These are phyloP conservation scores for Eristalinus sepulchralis DNA, from an alignment of 2,888 invertebrate species.

Conservation along the genomic window DNA sequence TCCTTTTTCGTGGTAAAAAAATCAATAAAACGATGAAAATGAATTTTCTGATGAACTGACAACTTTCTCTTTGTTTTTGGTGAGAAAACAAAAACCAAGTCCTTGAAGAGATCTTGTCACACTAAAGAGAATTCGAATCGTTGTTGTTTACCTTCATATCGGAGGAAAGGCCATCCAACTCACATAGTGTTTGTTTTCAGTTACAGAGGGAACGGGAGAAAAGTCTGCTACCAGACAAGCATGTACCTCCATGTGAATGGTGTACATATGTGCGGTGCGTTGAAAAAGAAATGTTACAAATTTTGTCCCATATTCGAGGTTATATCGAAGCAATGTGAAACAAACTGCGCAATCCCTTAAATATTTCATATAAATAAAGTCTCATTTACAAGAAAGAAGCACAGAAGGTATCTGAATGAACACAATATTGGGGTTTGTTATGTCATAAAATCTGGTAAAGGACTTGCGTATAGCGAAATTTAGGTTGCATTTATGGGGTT, in stretches of 20 bases:
- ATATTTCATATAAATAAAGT: slow-evolving; percentile 23
- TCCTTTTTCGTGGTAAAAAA: slow-evolving; percentile 57
- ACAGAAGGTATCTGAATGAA: too few species aligned
- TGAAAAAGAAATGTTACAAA: slow-evolving; percentile 21
- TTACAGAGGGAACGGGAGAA: background rate
- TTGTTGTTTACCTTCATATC: slow-evolving; percentile 51
- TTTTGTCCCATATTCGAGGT: slow-evolving; percentile 28
- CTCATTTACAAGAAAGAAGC: background rate
- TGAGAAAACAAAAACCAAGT: slow-evolving; percentile 17
- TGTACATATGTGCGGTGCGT: background rate
- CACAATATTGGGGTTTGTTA: too few species aligned
- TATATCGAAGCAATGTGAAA: slow-evolving; percentile 7
- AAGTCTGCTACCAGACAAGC: slow-evolving; percentile 17
- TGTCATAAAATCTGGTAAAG: background rate
- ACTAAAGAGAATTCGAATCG: slow-evolving; percentile 10
- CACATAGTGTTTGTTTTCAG: background rate
- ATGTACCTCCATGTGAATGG: background rate
- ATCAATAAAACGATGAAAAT: slow-evolving; percentile 62
- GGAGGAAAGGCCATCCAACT: slow-evolving; percentile 7
- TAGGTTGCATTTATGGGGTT: background rate
- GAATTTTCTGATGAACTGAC: slow-evolving; percentile 40
- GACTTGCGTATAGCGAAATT: too few species aligned
- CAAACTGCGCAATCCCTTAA: slow-evolving; percentile 57
- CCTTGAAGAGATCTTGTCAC: background rate
- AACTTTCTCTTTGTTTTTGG: background rate